Evolutionary conservation across 2,888 invertebrate species (phyloP), one percentile per base, ranked within the genome.

Genomic region (Drosophila anomalata): DNA sequence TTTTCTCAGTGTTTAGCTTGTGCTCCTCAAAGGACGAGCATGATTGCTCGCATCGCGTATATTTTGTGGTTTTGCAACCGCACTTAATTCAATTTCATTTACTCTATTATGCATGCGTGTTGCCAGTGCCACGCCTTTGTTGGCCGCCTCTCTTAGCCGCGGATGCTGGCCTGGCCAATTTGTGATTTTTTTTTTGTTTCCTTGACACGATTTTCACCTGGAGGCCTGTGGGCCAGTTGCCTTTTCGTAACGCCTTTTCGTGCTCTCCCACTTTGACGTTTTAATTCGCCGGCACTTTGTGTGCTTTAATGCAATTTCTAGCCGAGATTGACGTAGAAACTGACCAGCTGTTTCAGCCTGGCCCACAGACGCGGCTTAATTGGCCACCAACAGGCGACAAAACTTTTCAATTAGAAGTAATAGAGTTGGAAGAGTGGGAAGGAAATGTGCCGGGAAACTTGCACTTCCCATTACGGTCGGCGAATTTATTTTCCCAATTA

Each of bases 351-450:
- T 9, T 29, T 1, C 29, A 29, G 29, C 29, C 29, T 2, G 9
- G 29, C 3, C 29, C 29, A 29, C 29, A 80, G 71, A 69, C 61
- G 46, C 73, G 62, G 17, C 73, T 70, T 80, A 76, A 79, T 81
- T 80, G 81, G 58, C 52, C 33, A 29, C 57, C 54, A 47, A 50
- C 73, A 73, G 74, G 52, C 59, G 59, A 73, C 76, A 70, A 65
- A 78, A 78, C 69, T 80, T 80, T 78, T 73, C 78, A 78, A 78
- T 78, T 78, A 78, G 73, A 74, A 78, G 66, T 78, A 73, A 78
- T 80, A 61, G 76, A 75, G 67, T 80, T 26, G 51, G 29, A 44
- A 53, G 26, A 56, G 29, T 29, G 17, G 39, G 26, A 20, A 26
- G 31, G 31, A 54, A 39, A 42, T 22, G 44, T 11, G 12, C 33